These are phyloP conservation scores for Psilopogon haemacephalus DNA, from an alignment of 2,113 vertebrate species.

Conservation along the genomic window DNA sequence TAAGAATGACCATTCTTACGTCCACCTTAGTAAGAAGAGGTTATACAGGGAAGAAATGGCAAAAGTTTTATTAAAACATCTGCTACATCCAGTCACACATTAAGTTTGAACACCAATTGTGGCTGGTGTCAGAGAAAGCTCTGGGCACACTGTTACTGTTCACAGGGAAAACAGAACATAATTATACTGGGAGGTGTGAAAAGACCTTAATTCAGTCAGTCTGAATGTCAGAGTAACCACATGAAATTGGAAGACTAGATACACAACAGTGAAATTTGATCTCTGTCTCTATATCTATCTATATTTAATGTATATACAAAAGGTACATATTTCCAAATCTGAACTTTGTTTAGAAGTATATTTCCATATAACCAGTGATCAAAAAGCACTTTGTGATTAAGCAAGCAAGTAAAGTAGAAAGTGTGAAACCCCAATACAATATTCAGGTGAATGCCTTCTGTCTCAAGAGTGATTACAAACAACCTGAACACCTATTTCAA, in stretches of 20 bases:
- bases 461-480: not conserved
- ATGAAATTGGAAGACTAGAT: not conserved
- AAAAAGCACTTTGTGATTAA: not conserved
- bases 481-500: not conserved
- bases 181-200: not conserved
- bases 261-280: not conserved
- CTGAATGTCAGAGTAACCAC: not conserved
- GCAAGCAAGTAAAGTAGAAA: not conserved
- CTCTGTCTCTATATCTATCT: too few species aligned
- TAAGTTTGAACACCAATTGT: not conserved
- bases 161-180: not conserved
- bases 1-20: not conserved
- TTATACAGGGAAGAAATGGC: not conserved
- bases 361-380: not conserved
- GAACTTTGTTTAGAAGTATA: too few species aligned
- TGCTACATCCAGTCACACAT: not conserved
- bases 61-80: not conserved
- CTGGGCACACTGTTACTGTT: not conserved
- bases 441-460: not conserved
- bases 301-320: too few species aligned
- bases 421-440: not conserved
- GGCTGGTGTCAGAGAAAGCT: not conserved
- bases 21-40: not conserved
- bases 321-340: too few species aligned
- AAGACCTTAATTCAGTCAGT: not conserved